Evolutionary conservation across 2,797 vertebrate genomes (phyloP), one percentile per base, ranked within the genome.

Genomic region (Sebastes alutus): DNA sequence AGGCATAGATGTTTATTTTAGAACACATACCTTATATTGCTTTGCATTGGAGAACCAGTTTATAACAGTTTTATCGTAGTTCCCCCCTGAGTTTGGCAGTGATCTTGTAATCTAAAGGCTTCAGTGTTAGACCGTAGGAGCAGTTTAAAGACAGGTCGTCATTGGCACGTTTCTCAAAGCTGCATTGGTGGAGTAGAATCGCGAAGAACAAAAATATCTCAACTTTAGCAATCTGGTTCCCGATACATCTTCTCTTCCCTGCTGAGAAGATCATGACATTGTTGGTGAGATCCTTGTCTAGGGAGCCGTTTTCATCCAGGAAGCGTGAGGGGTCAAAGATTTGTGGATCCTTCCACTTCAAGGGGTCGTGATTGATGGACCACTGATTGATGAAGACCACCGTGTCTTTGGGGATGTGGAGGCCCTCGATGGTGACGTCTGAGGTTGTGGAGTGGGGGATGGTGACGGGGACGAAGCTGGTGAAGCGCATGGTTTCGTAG

Each of bases 361-460:
- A 9, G 20, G 82, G n/a, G 82, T 97, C 96, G 0, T 96, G 95
- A 87, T 97, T 97, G 87, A 96, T 90, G 0, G 96, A 97, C 96
- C 96, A 97, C 88, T 97, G 96, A 90, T 97, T 96, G 89, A 97
- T 87, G 83, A 97, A 97, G 77, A 97, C 87, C 79, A 97, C 95
- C 0, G 91, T 97, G 93, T 96, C 95, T 82, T 95, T 95, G 78
- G 95, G 95, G 77, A 97, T 96, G 88, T 71, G 88, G 75, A 95
- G 90, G 72, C 96, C 96, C 4, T 94, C 87, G 0, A 97, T 84
- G 4, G 88, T 93, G 55, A 96, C 95, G 0, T 96, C 95, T 0
- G 93, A 87, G 4, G 96, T 97, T 72, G 96, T 97, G 30, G 96
- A 95, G 22, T 96, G 96, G 0, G 97, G 96, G 88, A 97, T 96